Evolutionary conservation across 2,888 invertebrate species (phyloP).

Genomic region (Colletes collaris): DNA sequence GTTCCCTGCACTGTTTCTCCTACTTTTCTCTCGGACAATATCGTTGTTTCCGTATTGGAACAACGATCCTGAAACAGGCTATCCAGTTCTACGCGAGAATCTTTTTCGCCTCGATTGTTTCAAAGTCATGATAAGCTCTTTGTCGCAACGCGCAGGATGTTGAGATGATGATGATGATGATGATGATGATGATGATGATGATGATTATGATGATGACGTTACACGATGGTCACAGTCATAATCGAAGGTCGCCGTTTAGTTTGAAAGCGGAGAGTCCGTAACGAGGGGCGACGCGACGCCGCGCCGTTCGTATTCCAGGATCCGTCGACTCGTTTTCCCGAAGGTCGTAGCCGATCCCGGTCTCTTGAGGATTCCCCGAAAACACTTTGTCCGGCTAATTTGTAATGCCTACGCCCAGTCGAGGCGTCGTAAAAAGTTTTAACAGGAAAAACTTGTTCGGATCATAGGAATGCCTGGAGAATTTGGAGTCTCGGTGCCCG

Average conservation of each 20-base stretch:
- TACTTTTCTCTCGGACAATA: too few relatives aligned
- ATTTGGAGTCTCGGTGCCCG: slow-evolving; percentile 31
- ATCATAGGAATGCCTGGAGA: neutral
- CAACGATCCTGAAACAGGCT: too few relatives aligned
- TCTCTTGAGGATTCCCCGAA: slow-evolving; percentile 24
- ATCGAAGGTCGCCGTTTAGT: slow-evolving; percentile 56
- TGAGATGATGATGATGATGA: slow-evolving; percentile 37
- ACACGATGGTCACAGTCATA: slow-evolving; percentile 37
- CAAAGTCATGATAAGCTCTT: slow-evolving; percentile 43
- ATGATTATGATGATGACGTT: slow-evolving; percentile 40
- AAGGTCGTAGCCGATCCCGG: slow-evolving; percentile 41
- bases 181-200: slow-evolving; percentile 40
- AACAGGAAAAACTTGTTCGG: slow-evolving; percentile 6
- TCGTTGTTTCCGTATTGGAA: too few relatives aligned
- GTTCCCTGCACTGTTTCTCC: too few relatives aligned
- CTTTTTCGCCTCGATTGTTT: slow-evolving; percentile 1
- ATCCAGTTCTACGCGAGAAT: slow-evolving; percentile 12
- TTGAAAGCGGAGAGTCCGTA: slow-evolving; percentile 45
- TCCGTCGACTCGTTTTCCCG: slow-evolving; percentile 33
- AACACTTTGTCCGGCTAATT: slow-evolving; percentile 9
- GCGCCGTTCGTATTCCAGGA: slow-evolving; percentile 33
- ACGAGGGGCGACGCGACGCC: slow-evolving; percentile 23
- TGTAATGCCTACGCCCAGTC: neutral
- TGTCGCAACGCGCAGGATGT: slow-evolving; percentile 27
- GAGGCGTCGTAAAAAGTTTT: slow-evolving; percentile 14